Base-by-base conservation (phyloP, 2,797 vertebrate species). In the Antennarius maculatus region DNA sequence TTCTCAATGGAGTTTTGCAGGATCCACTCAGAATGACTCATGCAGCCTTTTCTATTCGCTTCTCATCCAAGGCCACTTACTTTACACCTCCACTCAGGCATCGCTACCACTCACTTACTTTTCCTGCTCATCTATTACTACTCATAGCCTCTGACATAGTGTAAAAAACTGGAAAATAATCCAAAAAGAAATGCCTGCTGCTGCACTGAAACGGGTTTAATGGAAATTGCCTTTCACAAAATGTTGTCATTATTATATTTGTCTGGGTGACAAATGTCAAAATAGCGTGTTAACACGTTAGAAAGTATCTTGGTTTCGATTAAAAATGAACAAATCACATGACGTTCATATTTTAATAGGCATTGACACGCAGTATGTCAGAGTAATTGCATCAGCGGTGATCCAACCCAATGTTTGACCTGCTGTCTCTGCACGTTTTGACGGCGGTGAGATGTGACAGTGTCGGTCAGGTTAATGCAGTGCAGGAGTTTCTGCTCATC, bases 11-110 rank as follows among this genome's bases (percentile, higher is more conserved):
- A 80, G 65, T 61, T 45, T 23, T 55, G 52, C 68, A 65, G 74
- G 79, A 80, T 88, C 61, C 68, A 86, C 74, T 80, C 61, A 39
- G 39, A 52, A 80, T 89, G 89, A 90, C 66, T 90, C 89, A 90
- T 45, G 69, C 79, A 69, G 79, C 78, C 71, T 86, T 23, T 87
- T 91, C 83, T 87, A 72, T 84, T 65, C 82, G 80, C 74, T 76
- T 54, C 79, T 78, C 69, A 49, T 84, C 72, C 83, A 85, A 85
- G 86, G 88, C 83, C 84, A 83, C 84, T 79, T 86, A 86, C 83
- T 76, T 78, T 61, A 83, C 88, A 89, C 86, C 89, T 88, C 83
- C 82, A 85, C 78, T 80, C 66, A 5, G 28, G 73, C 79, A 45
- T 37, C 63, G 71, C 60, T 54, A 54, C 74, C 76, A 80, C 82